Evolutionary conservation across 2,888 invertebrate species (phyloP).

Genomic region (Drosophila leonis): DNA sequence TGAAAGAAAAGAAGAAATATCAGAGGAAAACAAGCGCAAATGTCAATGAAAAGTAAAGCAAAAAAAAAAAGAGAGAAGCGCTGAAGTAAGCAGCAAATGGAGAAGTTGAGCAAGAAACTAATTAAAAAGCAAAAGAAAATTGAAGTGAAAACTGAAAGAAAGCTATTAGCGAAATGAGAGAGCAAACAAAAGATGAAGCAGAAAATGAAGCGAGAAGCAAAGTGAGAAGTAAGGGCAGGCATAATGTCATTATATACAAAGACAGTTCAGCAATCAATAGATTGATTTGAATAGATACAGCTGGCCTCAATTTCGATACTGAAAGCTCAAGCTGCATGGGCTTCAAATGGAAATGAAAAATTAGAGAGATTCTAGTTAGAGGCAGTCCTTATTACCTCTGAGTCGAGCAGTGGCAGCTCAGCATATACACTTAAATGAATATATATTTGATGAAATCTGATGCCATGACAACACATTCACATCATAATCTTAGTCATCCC

Average conservation of each 20-base stretch:
- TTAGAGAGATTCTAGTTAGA: neutral
- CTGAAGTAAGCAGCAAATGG: neutral
- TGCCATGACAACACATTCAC: neutral
- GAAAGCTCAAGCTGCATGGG: too few species aligned
- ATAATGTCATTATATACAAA: too few species aligned
- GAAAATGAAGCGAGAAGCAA: neutral
- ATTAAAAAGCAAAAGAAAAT: neutral
- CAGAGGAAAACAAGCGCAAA: accelerated
- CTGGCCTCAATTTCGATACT: neutral
- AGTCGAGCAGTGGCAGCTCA: neutral
- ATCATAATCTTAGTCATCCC: neutral
- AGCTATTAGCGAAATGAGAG: neutral
- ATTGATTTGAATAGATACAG: neutral
- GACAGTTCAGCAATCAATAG: neutral
- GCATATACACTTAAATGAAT: neutral
- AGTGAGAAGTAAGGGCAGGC: neutral
- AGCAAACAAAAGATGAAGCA: neutral
- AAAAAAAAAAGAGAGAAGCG: too few species aligned
- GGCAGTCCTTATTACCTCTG: neutral
- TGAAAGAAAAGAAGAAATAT: too few species aligned
- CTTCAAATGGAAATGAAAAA: neutral
- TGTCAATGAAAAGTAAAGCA: neutral
- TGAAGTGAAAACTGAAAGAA: neutral
- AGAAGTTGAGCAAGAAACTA: neutral
- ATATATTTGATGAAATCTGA: neutral